Evolutionary conservation across 2,113 vertebrate species (phyloP), one percentile per base, ranked within the genome.

Genomic region (Hippolais icterina): DNA sequence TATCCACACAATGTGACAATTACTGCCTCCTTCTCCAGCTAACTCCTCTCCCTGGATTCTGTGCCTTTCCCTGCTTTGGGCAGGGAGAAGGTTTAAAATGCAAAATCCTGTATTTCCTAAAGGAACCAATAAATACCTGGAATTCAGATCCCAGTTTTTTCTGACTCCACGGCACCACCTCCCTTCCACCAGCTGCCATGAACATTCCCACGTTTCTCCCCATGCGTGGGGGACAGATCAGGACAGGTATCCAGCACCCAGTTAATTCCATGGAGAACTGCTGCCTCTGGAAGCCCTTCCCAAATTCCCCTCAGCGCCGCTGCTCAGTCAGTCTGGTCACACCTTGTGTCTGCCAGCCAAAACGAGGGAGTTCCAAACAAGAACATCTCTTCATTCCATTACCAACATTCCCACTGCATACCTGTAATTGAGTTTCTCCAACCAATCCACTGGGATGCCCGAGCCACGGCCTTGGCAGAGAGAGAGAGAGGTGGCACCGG

Each of bases 391-490:
- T 44, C 17, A 6, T 70, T 68, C 74, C 84, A 64, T 97, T 97
- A 96, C 91, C 80, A 98, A 97, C 14, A 44, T 65, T 89, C 95
- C 91, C 97, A 97, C 98, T 98, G 97, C 98, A 98, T 97, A 98
- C 97, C 98, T 98, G 98, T 98, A 98, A 98, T 97, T 97, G 97
- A 97, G 94, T 97, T 97, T 92, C 97, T 97, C 97, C 98, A 97
- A 96, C 93, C 94, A 91, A 96, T 97, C 87, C 97, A 95, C 97
- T 95, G 96, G 93, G 91, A 96, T 96, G 96, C 97, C 97, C 96
- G 90, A 97, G 91, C 95, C 96, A 91, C 90, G 90, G 87, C 94
- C 82, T 74, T 57, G 42, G 29, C n/a, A n/a, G 24, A 52, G 17
- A 68, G 65, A 44, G 69, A 96, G 83, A 63, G 54, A 86, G 88